Conservation (phyloP, 2,888 invertebrate genomes). For the Trilocha varians region DNA sequence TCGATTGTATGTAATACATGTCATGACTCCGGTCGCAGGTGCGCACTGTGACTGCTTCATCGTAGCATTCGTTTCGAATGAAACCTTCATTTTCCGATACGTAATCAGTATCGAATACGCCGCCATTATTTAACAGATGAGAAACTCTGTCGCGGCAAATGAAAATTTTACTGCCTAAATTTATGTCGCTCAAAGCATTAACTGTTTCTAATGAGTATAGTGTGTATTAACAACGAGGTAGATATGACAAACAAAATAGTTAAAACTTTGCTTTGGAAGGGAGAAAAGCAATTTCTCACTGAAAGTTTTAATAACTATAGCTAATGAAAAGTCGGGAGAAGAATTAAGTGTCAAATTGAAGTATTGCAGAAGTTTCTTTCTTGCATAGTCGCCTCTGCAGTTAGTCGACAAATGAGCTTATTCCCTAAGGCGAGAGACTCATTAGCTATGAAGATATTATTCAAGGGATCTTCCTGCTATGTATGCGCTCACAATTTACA, state of each 20-base stretch:
- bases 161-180: too few species aligned
- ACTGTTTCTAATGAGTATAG: too few species aligned
- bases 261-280: too few species aligned
- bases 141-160: neutral
- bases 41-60: conserved; percentile 39
- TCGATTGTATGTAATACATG: conserved; percentile 53
- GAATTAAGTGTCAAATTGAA: conserved; percentile 49
- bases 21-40: conserved; percentile 40
- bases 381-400: conserved; percentile 33
- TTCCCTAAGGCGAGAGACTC: conserved; percentile 49
- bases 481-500: conserved; percentile 23
- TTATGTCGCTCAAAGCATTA: too few species aligned
- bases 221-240: too few species aligned
- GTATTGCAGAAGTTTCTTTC: conserved; percentile 41
- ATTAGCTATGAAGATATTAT: conserved; percentile 43
- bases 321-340: conserved; percentile 32
- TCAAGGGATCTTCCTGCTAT: conserved; percentile 24
- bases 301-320: conserved; percentile 1
- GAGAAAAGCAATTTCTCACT: neutral
- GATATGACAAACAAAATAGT: too few species aligned
- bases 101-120: neutral
- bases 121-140: neutral
- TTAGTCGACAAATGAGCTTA: conserved; percentile 55
- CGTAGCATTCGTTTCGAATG: conserved; percentile 23
- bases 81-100: conserved; percentile 27